Evolutionary conservation across 2,888 invertebrate species (phyloP).

Genomic region (Thera britannica): DNA sequence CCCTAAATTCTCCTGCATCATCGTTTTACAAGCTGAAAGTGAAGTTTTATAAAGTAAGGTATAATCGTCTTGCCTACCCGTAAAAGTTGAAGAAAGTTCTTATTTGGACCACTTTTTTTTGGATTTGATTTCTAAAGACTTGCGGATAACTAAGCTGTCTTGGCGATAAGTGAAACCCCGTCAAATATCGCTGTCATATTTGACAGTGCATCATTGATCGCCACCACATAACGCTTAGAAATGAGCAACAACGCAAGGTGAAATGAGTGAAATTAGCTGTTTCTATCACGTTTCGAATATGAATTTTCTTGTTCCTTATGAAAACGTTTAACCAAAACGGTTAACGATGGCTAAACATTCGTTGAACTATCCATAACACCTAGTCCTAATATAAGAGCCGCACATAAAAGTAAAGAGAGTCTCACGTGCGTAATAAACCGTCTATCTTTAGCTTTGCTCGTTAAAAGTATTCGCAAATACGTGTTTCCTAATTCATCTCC

Average conservation of each 20-base stretch:
- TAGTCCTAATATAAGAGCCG: too few relatives aligned
- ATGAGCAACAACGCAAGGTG: too few relatives aligned
- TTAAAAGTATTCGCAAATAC: conserved; percentile 54
- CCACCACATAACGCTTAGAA: too few relatives aligned
- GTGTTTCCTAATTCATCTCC: conserved; percentile 62
- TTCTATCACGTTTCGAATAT: too few relatives aligned
- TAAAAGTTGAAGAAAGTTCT: background rate
- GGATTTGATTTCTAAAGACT: too few relatives aligned
- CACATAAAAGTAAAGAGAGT: background rate
- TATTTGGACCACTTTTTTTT: too few relatives aligned
- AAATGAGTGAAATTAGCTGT: too few relatives aligned
- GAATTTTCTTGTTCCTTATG: background rate
- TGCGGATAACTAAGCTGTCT: too few relatives aligned
- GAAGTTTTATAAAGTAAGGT: conserved; percentile 9
- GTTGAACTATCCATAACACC: too few relatives aligned
- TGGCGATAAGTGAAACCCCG: too few relatives aligned
- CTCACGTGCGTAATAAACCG: conserved; percentile 43
- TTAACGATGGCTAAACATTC: background rate
- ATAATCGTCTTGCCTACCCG: conserved; percentile 11
- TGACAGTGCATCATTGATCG: too few relatives aligned
- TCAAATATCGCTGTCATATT: too few relatives aligned
- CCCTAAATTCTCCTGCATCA: conserved; percentile 33
- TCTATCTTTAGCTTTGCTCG: conserved; percentile 44
- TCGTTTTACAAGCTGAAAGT: conserved; percentile 34
- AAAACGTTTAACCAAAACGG: background rate